A percentile compares a stretch with the other conserved stretches of the same genome.
phyloP scores from a whole-genome alignment of 1,140 invertebrate species.

The Oscheius sp. region DNA sequence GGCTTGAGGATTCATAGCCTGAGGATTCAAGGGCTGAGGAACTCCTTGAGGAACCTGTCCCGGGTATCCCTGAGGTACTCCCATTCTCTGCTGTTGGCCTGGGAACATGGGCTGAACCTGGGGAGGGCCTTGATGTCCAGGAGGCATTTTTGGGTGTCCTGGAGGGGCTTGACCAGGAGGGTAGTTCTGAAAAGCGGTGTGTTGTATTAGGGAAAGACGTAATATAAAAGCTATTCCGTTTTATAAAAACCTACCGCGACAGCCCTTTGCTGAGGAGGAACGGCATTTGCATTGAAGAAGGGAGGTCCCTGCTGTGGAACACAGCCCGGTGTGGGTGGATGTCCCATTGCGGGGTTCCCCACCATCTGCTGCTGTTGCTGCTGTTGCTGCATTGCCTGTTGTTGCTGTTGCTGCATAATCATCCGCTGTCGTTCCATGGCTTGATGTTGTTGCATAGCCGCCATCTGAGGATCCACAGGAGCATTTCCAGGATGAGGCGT shows the following conservation, averaged over 20 bases:
- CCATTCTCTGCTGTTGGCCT: background rate
- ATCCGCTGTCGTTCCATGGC: conserved; percentile 7
- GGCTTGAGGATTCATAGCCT: too few relatives aligned
- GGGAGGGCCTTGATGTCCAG: background rate
- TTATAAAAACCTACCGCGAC: too few relatives aligned
- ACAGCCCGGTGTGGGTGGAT: background rate
- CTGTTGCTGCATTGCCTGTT: conserved; percentile 3
- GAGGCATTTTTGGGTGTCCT: too few relatives aligned
- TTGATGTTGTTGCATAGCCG: conserved; percentile 19
- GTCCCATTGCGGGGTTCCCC: background rate
- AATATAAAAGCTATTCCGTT: too few relatives aligned
- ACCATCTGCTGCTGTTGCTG: background rate
- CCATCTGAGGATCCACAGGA: conserved; percentile 8
- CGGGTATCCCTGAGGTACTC: background rate
- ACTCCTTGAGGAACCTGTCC: background rate
- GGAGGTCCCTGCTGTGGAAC: conserved; percentile 11
- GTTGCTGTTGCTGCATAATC: conserved; percentile 27
- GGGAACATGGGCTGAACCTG: background rate
- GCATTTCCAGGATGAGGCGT: background rate
- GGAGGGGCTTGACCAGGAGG: background rate
- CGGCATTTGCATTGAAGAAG: conserved; percentile 20
- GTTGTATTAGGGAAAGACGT: too few relatives aligned
- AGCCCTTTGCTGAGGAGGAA: conserved; percentile 3
- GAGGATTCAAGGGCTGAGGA: too few relatives aligned
- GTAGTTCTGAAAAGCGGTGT: conserved; percentile 3